Evolutionary conservation across 2,797 vertebrate genomes (phyloP).

Genomic region (Naso thynnoides): DNA sequence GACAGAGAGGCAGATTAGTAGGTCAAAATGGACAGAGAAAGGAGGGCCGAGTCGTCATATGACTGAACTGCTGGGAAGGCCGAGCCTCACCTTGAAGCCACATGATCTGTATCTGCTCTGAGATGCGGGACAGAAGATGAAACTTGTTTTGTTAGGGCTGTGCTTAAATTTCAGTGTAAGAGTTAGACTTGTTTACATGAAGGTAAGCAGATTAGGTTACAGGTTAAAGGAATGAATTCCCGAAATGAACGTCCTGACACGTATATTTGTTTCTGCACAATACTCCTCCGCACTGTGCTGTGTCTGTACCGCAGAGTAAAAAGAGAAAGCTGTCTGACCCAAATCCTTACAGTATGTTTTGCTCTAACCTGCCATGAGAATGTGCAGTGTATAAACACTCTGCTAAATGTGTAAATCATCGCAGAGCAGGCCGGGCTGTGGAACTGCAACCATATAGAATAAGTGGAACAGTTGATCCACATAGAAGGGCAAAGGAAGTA

Average conservation of each 20-base stretch:
- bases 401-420: constrained; percentile 69
- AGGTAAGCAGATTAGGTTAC: constrained; percentile 33
- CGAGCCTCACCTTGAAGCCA: constrained; percentile 61
- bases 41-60: constrained; percentile 51
- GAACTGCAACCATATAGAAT: constrained; percentile 26
- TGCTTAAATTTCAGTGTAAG: neutral
- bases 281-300: neutral
- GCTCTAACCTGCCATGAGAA: constrained; percentile 63
- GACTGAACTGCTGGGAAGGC: constrained; percentile 54
- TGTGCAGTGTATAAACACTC: constrained; percentile 70
- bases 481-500: neutral
- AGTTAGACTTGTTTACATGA: constrained; percentile 29
- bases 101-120: constrained; percentile 52
- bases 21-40: constrained; percentile 33
- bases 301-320: constrained; percentile 10
- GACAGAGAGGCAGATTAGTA: constrained; percentile 62
- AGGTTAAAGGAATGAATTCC: constrained; percentile 44
- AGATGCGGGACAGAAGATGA: constrained; percentile 30
- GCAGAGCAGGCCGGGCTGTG: neutral
- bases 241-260: constrained; percentile 18
- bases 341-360: constrained; percentile 52
- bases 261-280: neutral
- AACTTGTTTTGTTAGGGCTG: neutral
- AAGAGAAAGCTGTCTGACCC: constrained; percentile 4
- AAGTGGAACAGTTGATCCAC: neutral